Base-by-base conservation (phyloP, 2,113 vertebrate species). In the Pionites leucogaster region DNA sequence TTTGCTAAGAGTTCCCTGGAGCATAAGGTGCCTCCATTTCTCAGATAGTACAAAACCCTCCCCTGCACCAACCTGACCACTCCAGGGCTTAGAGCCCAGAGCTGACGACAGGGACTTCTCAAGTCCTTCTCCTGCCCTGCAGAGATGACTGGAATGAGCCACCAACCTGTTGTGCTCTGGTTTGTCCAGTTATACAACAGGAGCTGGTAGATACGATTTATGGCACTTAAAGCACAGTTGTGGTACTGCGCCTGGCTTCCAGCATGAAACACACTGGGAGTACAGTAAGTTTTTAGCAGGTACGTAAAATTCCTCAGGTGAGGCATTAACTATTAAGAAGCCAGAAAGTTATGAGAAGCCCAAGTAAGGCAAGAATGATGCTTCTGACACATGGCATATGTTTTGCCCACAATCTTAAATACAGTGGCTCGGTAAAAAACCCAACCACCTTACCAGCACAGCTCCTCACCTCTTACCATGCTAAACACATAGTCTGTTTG, bases 381-480 rank as follows among this genome's bases (percentile, higher is more conserved):
- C 55, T 63, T 78, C 81, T 44, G 22, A 59, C 31, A 20, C 1
- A 0, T 3, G 15, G 17, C 0, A 0, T 10, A 10, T 1, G 3
- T 77, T 92, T 83, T 29, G 31, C 41, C 59, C n/a, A 20, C 59
- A 64, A 39, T 20, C 37, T 67, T 79, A 57, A 33, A 7, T 22
- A 27, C 13, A 49, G 39, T 2, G n/a, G 14, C 31, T 79, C 44
- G 25, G 27, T n/a, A 29, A 37, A 20, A 25, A 6, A 23, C 20
- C 15, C 16, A 12, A 24, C 1, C 28, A 71, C 42, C 37, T 22
- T 25, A 11, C 1, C 2, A 5, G 57, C n/a, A 20, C 24, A 62
- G 60, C 35, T 81, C 55, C 50, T 82, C 47, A 13, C 37, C 39
- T 50, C 50, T 29, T 23, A 23, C 20, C 37, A 2, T 5, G 13